Conservation (phyloP, 2,888 invertebrate genomes). For the Monopis laevigella region DNA sequence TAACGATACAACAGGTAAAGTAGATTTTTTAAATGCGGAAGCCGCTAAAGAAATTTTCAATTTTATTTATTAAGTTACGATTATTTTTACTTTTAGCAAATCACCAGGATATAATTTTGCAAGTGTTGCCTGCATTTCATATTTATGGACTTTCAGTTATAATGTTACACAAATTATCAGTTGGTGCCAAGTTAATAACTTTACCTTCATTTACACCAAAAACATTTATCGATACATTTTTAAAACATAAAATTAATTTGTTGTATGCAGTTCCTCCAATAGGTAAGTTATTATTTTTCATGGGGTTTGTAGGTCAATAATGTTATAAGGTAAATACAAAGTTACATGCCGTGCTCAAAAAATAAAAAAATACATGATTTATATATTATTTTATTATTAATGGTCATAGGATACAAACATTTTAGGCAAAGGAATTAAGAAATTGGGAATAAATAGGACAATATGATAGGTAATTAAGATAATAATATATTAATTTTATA, state of each 20-base stretch:
- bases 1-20: constrained; percentile 28
- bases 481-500: no score
- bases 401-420: no score
- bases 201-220: constrained; percentile 79
- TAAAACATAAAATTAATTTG: constrained; percentile 65
- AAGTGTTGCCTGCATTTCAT: constrained; percentile 78
- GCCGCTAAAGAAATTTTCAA: background rate
- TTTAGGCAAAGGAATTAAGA: no score
- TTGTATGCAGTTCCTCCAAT: constrained; percentile 82
- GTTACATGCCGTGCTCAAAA: no score
- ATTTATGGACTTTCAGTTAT: constrained; percentile 71
- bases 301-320: no score
- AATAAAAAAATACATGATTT: no score
- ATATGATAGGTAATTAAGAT: no score
- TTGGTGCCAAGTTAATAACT: constrained; percentile 71
- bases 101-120: constrained; percentile 64
- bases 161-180: constrained; percentile 63
- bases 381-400: no score
- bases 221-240: constrained; percentile 69
- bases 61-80: background rate
- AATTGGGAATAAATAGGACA: no score
- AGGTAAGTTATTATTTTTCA: constrained; percentile 46
- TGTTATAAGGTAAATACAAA: no score
- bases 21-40: background rate
- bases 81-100: constrained; percentile 34